Evolutionary conservation across 2,888 invertebrate species (phyloP).

Genomic region (Zygogramma bicolorata): DNA sequence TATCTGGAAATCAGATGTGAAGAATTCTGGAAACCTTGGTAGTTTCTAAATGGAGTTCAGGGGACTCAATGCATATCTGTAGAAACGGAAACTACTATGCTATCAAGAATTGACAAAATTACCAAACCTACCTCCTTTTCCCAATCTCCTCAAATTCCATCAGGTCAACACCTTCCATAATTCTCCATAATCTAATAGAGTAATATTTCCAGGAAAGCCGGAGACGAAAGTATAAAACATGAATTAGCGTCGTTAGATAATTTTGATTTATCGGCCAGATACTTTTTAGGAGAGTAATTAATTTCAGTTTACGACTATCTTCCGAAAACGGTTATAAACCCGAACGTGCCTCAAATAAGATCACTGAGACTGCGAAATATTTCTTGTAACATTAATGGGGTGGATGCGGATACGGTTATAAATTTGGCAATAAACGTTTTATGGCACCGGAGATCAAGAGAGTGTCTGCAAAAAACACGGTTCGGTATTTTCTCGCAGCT

Average conservation of each 20-base stretch:
- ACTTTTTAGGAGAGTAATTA: slow-evolving; percentile 34
- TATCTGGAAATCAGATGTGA: no score
- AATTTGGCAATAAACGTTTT: slow-evolving; percentile 7
- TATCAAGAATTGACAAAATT: no score
- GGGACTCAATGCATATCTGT: no score
- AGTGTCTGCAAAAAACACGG: background rate
- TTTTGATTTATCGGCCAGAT: slow-evolving; percentile 28
- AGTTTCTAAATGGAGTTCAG: no score
- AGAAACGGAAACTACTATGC: no score
- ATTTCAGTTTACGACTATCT: slow-evolving; percentile 30
- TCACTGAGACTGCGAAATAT: slow-evolving; percentile 9
- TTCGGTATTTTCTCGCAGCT: background rate
- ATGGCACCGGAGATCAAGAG: slow-evolving; percentile 9
- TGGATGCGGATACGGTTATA: slow-evolving; percentile 1
- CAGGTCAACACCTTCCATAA: background rate
- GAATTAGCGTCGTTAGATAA: slow-evolving; percentile 32
- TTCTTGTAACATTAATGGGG: background rate
- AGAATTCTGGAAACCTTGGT: no score
- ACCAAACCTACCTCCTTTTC: no score
- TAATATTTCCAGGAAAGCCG: background rate
- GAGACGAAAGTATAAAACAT: slow-evolving; percentile 32
- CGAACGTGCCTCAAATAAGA: slow-evolving; percentile 21
- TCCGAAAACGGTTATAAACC: slow-evolving; percentile 22
- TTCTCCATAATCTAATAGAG: background rate
- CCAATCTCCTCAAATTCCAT: background rate